Evolutionary conservation across 2,113 vertebrate genomes (phyloP).

Genomic region (Carassius auratus): DNA sequence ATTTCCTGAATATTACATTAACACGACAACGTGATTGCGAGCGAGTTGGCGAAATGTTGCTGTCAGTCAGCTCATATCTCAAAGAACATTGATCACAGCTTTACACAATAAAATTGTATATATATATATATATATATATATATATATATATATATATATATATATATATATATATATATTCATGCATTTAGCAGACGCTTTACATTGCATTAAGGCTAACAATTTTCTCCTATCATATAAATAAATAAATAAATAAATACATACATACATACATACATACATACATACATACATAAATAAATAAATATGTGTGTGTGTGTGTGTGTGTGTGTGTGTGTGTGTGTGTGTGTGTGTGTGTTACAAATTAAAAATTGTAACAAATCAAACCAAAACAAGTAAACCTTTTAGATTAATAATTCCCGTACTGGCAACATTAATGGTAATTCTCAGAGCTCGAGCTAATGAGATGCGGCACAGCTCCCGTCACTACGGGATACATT

Average conservation of each 20-base stretch:
- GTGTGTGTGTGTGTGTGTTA: too few species aligned
- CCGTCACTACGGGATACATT: not conserved
- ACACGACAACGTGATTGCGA: not conserved
- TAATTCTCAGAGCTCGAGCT: not conserved
- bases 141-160: not conserved
- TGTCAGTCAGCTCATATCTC: not conserved
- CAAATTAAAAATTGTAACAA: too few species aligned
- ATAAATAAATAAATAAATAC: too few species aligned
- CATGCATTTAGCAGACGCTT: too few species aligned
- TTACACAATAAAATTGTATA: too few species aligned
- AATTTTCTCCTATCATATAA: too few species aligned
- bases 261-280: not conserved
- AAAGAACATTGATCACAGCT: not conserved
- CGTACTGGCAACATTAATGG: constrained; percentile 25
- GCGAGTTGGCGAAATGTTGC: not conserved
- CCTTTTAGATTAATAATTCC: not conserved
- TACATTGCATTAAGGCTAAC: too few species aligned
- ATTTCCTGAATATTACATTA: not conserved
- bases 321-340: too few species aligned
- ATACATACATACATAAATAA: too few species aligned
- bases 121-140: not conserved
- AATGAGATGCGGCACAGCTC: not conserved
- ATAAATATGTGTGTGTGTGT: too few species aligned
- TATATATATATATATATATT: too few species aligned
- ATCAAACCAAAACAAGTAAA: not conserved